A percentile compares a stretch with the other conserved stretches of the same genome.
Conservation (phyloP, 2,113 vertebrate species). For the Rutilus rutilus region DNA sequence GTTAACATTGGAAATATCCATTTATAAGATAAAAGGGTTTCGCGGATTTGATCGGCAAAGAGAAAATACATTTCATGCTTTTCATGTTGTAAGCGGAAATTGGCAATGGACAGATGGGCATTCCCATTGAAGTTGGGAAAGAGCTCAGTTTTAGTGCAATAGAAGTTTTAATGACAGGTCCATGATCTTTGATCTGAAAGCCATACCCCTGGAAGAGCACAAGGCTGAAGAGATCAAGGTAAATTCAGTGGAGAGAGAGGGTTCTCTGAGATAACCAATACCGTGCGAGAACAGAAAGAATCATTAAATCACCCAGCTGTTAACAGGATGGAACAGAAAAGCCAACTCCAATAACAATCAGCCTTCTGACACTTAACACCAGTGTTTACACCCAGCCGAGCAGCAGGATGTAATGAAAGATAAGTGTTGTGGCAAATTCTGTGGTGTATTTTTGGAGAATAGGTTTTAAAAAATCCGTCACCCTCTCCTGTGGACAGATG, state of each 20-base stretch:
- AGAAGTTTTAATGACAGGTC: slow-evolving; percentile 45
- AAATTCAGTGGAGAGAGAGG: slow-evolving; percentile 1
- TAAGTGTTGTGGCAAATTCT: slow-evolving; percentile 27
- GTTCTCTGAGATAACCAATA: not conserved
- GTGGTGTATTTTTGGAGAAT: not conserved
- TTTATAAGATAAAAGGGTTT: slow-evolving; percentile 52
- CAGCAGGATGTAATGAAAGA: slow-evolving; percentile 24
- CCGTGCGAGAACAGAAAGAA: slow-evolving; percentile 40
- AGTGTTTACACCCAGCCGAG: not conserved
- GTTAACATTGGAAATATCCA: slow-evolving; percentile 39
- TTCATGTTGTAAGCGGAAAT: slow-evolving; percentile 41
- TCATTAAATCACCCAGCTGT: slow-evolving; percentile 37
- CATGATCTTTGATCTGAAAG: slow-evolving; percentile 47
- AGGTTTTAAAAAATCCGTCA: not conserved
- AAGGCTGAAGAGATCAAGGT: slow-evolving; percentile 17
- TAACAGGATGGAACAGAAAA: slow-evolving; percentile 32
- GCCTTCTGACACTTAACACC: not conserved
- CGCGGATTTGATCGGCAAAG: slow-evolving; percentile 32
- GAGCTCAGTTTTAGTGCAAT: slow-evolving; percentile 26
- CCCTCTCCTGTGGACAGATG: not conserved
- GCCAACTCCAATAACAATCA: not conserved
- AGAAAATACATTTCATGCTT: slow-evolving; percentile 47
- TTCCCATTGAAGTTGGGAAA: slow-evolving; percentile 23
- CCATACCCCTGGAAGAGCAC: slow-evolving; percentile 29
- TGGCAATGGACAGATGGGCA: not conserved